A percentile compares a stretch with the other conserved stretches of the same genome.
These are phyloP conservation scores for Lepidocyrtinus sp. DNA, from an alignment of 2,888 invertebrate species.

Conservation along the genomic window DNA sequence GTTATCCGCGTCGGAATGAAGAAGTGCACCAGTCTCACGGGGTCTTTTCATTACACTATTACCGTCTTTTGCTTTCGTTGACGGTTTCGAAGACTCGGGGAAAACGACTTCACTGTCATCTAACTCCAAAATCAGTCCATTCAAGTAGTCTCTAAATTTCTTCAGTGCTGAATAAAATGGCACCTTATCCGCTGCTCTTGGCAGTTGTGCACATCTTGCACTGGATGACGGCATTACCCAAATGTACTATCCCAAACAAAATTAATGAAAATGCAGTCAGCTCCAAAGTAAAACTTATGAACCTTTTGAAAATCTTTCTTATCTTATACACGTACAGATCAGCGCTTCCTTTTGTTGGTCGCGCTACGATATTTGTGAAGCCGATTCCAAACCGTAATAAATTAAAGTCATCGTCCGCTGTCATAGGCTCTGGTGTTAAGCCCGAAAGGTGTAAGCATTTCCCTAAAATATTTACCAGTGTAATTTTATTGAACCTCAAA, in stretches of 20 bases:
- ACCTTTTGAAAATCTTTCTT: conserved; percentile 82
- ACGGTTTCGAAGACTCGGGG: conserved; percentile 74
- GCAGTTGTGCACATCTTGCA: conserved; percentile 96
- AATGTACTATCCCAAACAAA: conserved; percentile 84
- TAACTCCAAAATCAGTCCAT: conserved; percentile 86
- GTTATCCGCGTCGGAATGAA: conserved; percentile 50
- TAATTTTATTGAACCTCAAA: too few species aligned
- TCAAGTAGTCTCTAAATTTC: conserved; percentile 94
- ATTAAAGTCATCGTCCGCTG: conserved; percentile 96
- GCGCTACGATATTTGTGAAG: conserved; percentile 97
- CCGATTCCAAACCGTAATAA: conserved; percentile 95
- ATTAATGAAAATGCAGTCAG: neutral
- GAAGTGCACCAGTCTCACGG: conserved; percentile 46
- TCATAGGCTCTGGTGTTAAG: conserved; percentile 94
- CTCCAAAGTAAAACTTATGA: conserved; percentile 18
- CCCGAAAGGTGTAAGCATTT: conserved; percentile 96
- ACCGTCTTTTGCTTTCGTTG: conserved; percentile 26
- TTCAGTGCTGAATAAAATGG: conserved; percentile 97
- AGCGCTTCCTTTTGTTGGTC: conserved; percentile 96
- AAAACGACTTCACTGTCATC: conserved; percentile 92
- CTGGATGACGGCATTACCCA: conserved; percentile 99
- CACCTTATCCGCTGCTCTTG: conserved; percentile 97
- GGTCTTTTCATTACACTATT: conserved; percentile 46
- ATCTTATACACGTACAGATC: conserved; percentile 94
- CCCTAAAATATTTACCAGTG: too few species aligned